A percentile compares a stretch with the other conserved stretches of the same genome.
Conservation (phyloP, 1,140 invertebrate species). For the Lethrus apterus region DNA sequence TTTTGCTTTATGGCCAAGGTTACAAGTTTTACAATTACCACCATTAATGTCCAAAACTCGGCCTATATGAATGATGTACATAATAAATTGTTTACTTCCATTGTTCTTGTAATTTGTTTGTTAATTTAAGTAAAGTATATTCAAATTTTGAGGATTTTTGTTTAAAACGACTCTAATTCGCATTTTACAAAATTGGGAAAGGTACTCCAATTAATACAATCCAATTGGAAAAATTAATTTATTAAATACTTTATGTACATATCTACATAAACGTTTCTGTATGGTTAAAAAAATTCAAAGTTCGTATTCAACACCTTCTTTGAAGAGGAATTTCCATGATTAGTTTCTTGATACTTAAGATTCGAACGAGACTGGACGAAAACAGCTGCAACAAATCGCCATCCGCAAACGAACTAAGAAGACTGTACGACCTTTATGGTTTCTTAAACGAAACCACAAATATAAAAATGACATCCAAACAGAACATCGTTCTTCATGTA, state of each 20-base stretch:
- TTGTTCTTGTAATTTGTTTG: slow-evolving; percentile 11
- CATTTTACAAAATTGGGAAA: background rate
- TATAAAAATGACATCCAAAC: no score
- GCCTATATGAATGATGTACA: slow-evolving; percentile 9
- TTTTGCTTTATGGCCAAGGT: no score
- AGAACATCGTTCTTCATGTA: no score
- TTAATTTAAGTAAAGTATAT: slow-evolving; percentile 12
- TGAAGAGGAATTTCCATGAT: no score
- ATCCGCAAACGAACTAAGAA: slow-evolving; percentile 5
- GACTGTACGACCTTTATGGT: slow-evolving; percentile 9
- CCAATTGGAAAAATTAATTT: slow-evolving; percentile 5
- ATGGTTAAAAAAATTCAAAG: no score
- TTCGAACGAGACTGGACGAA: no score
- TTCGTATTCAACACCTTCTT: no score
- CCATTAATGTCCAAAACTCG: no score
- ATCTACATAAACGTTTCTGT: background rate
- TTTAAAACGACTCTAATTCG: background rate
- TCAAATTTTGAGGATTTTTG: background rate
- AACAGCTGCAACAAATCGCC: slow-evolving; percentile 6
- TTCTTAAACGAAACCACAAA: slow-evolving; percentile 15
- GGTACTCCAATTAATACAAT: background rate
- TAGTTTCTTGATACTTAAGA: no score
- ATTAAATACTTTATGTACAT: slow-evolving; percentile 1
- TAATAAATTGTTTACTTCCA: slow-evolving; percentile 14
- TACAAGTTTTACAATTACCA: no score